Evolutionary conservation across 2,113 vertebrate species (phyloP).

Genomic region (Brachypteracias leptosomus): DNA sequence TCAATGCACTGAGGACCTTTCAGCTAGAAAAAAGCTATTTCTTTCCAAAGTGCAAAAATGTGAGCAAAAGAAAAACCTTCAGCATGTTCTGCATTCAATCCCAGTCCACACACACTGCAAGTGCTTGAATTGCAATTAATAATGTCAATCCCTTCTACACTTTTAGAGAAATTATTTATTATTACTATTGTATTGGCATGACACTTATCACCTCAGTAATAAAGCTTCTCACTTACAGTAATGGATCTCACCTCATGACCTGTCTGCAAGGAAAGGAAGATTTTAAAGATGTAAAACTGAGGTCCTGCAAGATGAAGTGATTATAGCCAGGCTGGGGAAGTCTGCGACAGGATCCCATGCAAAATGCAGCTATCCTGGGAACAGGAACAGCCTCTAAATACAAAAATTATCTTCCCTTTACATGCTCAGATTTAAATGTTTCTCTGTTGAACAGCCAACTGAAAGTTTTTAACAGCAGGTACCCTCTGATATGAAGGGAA

Average conservation of each 20-base stretch:
- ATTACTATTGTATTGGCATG: conserved; percentile 33
- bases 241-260: neutral
- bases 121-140: conserved; percentile 40
- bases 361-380: neutral
- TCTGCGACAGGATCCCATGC: fast-evolving
- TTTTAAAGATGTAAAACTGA: neutral
- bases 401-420: neutral
- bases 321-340: neutral
- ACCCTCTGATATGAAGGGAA: neutral
- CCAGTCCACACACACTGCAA: neutral
- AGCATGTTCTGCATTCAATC: neutral
- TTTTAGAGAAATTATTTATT: conserved; percentile 46
- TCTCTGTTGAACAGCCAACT: neutral
- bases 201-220: conserved; percentile 27
- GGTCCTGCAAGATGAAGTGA: neutral
- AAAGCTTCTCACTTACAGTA: neutral
- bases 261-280: neutral
- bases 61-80: neutral
- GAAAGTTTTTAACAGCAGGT: neutral
- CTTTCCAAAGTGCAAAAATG: neutral
- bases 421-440: neutral
- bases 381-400: neutral
- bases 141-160: conserved; percentile 4
- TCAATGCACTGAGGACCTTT: neutral
- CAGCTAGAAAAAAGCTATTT: neutral